phyloP scores from a whole-genome alignment of 2,888 invertebrate genomes.

The Dolomedes plantarius region DNA sequence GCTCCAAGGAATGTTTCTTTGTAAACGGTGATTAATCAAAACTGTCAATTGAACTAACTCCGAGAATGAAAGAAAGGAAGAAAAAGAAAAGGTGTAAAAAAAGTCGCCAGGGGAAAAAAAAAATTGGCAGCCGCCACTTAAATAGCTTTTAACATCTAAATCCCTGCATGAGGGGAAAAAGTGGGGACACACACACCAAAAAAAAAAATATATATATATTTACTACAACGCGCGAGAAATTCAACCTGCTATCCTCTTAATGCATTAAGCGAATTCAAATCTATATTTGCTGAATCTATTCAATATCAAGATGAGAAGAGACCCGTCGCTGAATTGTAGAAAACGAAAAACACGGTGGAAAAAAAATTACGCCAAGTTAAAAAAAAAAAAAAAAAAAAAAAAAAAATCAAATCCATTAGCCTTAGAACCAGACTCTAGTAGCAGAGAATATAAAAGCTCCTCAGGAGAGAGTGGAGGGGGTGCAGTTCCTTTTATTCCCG shows the following conservation, averaged over 20 bases:
- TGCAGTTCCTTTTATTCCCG: constrained; percentile 49
- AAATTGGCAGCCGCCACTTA: constrained; percentile 31
- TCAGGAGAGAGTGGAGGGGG: background rate
- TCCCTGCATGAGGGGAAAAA: constrained; percentile 21
- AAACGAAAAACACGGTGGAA: constrained; percentile 30
- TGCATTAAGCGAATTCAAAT: constrained; percentile 15
- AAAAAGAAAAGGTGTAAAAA: background rate
- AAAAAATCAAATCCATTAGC: constrained; percentile 54
- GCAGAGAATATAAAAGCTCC: constrained; percentile 59
- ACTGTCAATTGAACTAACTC: constrained; percentile 52
- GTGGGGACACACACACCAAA: background rate
- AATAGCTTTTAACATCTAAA: constrained; percentile 65
- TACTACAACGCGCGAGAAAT: constrained; percentile 2
- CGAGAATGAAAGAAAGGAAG: background rate
- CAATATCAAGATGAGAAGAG: constrained; percentile 35
- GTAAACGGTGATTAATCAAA: constrained; percentile 68
- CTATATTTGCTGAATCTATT: constrained; percentile 45
- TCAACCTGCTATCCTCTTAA: constrained; percentile 1
- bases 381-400: constrained; percentile 10
- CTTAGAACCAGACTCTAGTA: constrained; percentile 25
- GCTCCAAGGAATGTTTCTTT: constrained; percentile 48
- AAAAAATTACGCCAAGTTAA: constrained; percentile 13
- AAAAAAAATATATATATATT: too few relatives aligned
- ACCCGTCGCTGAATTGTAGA: constrained; percentile 27
- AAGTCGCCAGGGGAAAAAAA: background rate